These are phyloP conservation scores for Holothuria glaberrima DNA, from an alignment of 35 echinoderm and acorn worm genomes.

Conservation along the genomic window DNA sequence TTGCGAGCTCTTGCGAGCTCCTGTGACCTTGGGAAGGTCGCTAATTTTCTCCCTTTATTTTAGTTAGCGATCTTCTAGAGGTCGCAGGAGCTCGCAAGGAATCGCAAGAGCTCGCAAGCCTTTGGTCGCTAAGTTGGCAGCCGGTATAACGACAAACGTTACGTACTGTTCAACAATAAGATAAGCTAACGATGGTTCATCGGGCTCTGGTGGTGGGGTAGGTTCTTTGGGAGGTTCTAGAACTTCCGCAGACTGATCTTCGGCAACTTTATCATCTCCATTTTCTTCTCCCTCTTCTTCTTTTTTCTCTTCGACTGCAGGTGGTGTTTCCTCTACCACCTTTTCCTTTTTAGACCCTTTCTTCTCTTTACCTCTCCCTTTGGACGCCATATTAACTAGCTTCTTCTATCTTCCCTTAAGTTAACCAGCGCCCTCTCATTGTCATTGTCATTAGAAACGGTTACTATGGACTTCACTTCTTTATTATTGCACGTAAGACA, in stretches of 20 bases:
- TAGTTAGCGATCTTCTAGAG: too few relatives aligned
- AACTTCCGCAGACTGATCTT: constrained; percentile 69
- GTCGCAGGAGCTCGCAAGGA: too few relatives aligned
- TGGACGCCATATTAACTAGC: constrained; percentile 75
- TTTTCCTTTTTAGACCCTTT: constrained; percentile 98
- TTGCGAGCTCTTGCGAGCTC: too few relatives aligned
- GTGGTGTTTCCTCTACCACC: constrained; percentile 82
- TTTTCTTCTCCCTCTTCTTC: constrained; percentile 76
- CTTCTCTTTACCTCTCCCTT: constrained; percentile 87
- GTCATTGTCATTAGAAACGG: constrained; percentile 44
- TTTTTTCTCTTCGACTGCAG: constrained; percentile 83
- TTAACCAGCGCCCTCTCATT: constrained; percentile 38
- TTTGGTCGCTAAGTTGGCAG: too few relatives aligned
- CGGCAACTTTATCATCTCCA: constrained; percentile 61
- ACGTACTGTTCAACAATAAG: constrained; percentile 96
- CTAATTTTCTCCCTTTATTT: too few relatives aligned
- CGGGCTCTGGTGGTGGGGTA: constrained; percentile 86
- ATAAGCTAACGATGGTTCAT: constrained; percentile 93
- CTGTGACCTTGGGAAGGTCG: too few relatives aligned
- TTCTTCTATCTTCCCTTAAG: not conserved
- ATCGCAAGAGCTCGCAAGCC: too few relatives aligned
- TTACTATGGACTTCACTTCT: constrained; percentile 16
- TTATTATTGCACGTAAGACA: not conserved
- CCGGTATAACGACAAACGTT: too few relatives aligned
- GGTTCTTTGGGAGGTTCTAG: constrained; percentile 88